Conservation (phyloP, 2,113 vertebrate genomes). For the Paraplagusia blochii region DNA sequence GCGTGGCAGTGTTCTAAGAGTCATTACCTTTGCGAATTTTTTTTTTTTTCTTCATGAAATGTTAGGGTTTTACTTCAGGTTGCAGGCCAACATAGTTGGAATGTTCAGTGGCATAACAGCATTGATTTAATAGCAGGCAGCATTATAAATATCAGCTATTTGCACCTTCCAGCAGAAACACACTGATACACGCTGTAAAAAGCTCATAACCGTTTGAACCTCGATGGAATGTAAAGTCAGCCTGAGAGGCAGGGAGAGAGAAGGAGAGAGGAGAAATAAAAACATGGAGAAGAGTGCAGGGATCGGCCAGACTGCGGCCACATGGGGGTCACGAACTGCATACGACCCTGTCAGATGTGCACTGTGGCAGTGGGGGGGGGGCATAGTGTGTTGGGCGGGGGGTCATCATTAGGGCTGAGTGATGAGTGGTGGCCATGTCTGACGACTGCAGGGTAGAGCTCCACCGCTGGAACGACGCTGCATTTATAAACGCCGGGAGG, state of each 20-base stretch:
- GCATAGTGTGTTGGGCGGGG: slow-evolving; percentile 78
- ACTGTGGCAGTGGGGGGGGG: slow-evolving; percentile 81
- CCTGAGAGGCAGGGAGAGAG: slow-evolving; percentile 17
- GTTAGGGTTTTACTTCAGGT: slow-evolving; percentile 13
- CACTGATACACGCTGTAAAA: slow-evolving; percentile 8
- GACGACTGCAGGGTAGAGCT: slow-evolving; percentile 42
- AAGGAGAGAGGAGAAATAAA: slow-evolving; percentile 26
- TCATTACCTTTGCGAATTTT: slow-evolving; percentile 24
- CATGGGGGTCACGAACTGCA: slow-evolving; percentile 93
- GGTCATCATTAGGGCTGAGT: slow-evolving; percentile 93
- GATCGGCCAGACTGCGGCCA: slow-evolving; percentile 73
- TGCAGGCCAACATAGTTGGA: slow-evolving; percentile 20
- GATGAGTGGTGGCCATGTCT: slow-evolving; percentile 88
- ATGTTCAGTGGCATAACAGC: slow-evolving; percentile 35
- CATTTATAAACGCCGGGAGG: slow-evolving; percentile 66
- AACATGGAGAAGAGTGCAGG: slow-evolving; percentile 25
- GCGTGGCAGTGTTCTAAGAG: slow-evolving; percentile 33
- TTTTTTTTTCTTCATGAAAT: slow-evolving; percentile 7
- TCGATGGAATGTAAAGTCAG: slow-evolving; percentile 13
- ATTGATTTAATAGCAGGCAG: slow-evolving; percentile 35
- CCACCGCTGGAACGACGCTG: slow-evolving; percentile 39
- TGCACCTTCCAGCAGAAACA: slow-evolving; percentile 20
- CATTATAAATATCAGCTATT: slow-evolving; percentile 35
- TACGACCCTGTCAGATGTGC: slow-evolving; percentile 92
- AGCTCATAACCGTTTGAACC: slow-evolving; percentile 26